phyloP scores from a whole-genome alignment of 2,888 invertebrate species.

The Pterostichus niger region DNA sequence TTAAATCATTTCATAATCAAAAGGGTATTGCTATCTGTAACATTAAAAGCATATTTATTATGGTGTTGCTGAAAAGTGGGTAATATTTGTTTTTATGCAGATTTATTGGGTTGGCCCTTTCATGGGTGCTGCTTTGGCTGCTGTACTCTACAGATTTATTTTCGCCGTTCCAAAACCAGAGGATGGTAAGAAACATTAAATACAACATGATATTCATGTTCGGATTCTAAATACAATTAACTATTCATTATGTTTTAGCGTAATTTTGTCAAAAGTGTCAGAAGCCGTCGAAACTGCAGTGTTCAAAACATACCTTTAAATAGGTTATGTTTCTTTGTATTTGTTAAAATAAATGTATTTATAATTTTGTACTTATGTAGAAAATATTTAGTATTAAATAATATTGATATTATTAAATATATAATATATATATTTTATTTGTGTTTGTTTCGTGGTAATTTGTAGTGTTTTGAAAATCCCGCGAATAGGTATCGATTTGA shows the following conservation, averaged over 20 bases:
- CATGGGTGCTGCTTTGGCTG: no score
- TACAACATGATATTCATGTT: no score
- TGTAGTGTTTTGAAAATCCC: neutral
- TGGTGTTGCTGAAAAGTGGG: no score
- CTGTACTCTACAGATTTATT: no score
- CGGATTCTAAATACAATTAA: no score
- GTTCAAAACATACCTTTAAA: conserved; percentile 6
- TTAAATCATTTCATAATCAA: no score
- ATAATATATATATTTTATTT: neutral
- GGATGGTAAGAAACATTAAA: no score
- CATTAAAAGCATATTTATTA: neutral
- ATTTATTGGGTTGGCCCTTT: neutral
- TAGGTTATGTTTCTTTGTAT: conserved; percentile 15
- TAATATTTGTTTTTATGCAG: neutral
- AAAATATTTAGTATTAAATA: conserved; percentile 2
- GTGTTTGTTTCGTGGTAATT: neutral
- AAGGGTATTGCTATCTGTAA: no score
- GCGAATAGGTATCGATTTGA: conserved; percentile 45
- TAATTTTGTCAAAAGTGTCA: no score
- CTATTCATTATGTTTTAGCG: no score
- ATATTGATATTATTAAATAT: neutral
- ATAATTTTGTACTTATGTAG: conserved; percentile 20
- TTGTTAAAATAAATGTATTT: conserved; percentile 10
- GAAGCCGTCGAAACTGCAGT: no score
- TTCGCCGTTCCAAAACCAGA: no score